Percentiles rank a stretch among this genome's conserved stretches.
Evolutionary conservation across 2,888 invertebrate genomes (phyloP).

Genomic region (Polia nebulosa): DNA sequence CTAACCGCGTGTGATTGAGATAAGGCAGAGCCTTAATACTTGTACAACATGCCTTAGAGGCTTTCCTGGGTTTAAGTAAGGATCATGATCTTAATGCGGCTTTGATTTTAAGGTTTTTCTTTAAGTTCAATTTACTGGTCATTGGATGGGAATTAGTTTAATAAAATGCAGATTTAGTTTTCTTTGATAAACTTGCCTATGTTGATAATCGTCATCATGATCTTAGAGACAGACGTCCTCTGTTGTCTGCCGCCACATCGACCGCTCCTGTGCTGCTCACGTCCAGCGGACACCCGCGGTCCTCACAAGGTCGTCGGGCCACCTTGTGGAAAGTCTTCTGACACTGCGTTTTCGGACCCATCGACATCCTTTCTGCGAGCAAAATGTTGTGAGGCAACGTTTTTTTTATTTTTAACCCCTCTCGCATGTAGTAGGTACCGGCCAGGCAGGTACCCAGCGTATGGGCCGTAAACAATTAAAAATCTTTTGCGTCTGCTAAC

Average conservation of each 20-base stretch:
- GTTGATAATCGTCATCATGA: neutral
- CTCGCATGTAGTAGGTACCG: too few relatives aligned
- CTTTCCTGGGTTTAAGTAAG: constrained; percentile 37
- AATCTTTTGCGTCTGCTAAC: too few relatives aligned
- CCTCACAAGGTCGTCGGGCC: neutral
- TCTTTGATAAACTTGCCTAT: constrained; percentile 5
- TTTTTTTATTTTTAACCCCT: too few relatives aligned
- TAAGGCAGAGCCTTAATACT: constrained; percentile 56
- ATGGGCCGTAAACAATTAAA: too few relatives aligned
- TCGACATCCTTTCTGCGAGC: too few relatives aligned
- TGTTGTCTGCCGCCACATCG: too few relatives aligned
- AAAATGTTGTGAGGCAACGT: too few relatives aligned
- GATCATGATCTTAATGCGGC: constrained; percentile 47
- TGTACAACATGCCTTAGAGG: constrained; percentile 55
- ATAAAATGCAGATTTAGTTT: constrained; percentile 5
- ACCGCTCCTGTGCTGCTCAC: neutral
- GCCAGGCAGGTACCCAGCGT: too few relatives aligned
- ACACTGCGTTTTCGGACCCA: neutral
- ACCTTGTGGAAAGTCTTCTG: neutral
- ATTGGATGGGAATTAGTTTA: constrained; percentile 4
- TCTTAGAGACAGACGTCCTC: neutral
- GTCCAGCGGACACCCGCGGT: neutral
- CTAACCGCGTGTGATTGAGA: constrained; percentile 66
- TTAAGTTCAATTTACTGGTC: constrained; percentile 33
- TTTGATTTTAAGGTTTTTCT: constrained; percentile 46